Evolutionary conservation across 1,140 invertebrate species (phyloP).

Genomic region (Camponotus pennsylvanicus): DNA sequence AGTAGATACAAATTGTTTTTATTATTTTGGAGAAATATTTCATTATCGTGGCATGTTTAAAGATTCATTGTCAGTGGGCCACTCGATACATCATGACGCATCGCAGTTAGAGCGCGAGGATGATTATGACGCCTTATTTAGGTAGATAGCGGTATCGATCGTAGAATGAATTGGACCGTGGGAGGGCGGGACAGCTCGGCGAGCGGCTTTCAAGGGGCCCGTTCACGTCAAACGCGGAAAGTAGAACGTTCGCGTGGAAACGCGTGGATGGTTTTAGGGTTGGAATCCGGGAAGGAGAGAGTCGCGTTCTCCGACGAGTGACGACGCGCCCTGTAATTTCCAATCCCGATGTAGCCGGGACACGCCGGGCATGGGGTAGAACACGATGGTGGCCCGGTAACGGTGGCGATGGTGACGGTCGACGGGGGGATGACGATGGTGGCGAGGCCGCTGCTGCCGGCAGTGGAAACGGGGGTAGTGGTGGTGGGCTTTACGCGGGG

Average conservation of each 20-base stretch:
- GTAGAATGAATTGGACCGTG: conserved; percentile 18
- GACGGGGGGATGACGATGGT: conserved; percentile 33
- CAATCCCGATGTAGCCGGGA: conserved; percentile 66
- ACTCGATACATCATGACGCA: conserved; percentile 13
- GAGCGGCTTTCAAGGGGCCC: conserved; percentile 31
- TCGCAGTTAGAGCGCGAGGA: conserved; percentile 2
- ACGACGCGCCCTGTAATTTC: conserved; percentile 76
- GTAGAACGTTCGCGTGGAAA: conserved; percentile 46
- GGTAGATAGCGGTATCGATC: conserved; percentile 45
- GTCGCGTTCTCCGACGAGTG: conserved; percentile 23
- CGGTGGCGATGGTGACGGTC: conserved; percentile 23
- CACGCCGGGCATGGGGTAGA: background rate
- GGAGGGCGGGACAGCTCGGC: conserved; percentile 29
- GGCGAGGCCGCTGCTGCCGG: conserved; percentile 33
- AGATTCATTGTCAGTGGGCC: conserved; percentile 26
- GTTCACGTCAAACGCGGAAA: conserved; percentile 21
- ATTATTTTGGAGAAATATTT: conserved; percentile 10
- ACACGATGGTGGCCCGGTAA: conserved; percentile 47
- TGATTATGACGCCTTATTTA: conserved; percentile 33
- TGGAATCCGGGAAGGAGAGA: conserved; percentile 9
- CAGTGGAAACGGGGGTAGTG: conserved; percentile 52
- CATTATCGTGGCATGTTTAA: conserved; percentile 21
- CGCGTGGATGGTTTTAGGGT: conserved; percentile 25
- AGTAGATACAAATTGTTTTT: background rate
- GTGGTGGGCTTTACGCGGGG: conserved; percentile 61